Conservation (phyloP, 2,888 invertebrate genomes). For the Tipula lateralis region DNA sequence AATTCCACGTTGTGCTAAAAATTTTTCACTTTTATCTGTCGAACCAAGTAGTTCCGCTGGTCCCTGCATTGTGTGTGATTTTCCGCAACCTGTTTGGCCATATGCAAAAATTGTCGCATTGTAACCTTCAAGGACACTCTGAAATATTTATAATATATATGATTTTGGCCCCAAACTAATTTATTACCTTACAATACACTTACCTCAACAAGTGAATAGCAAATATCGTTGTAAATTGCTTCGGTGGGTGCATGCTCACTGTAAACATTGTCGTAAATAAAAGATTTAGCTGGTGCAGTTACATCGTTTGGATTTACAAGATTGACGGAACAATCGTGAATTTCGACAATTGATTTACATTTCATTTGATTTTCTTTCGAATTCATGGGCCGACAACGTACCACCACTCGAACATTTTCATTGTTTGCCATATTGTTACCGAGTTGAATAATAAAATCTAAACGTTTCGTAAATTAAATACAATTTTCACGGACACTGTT, state of each 20-base stretch:
- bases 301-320: slow-evolving; percentile 59
- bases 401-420: slow-evolving; percentile 38
- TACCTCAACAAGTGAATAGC: slow-evolving; percentile 75
- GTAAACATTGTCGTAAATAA: slow-evolving; percentile 83
- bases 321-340: slow-evolving; percentile 60
- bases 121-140: slow-evolving; percentile 82
- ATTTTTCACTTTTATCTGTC: slow-evolving; percentile 25
- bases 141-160: slow-evolving; percentile 33
- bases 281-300: slow-evolving; percentile 59
- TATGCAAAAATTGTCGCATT: slow-evolving; percentile 92
- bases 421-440: not conserved
- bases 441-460: not conserved
- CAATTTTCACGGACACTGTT: not conserved
- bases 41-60: slow-evolving; percentile 30
- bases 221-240: slow-evolving; percentile 80
- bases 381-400: slow-evolving; percentile 76
- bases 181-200: slow-evolving; percentile 35
- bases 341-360: slow-evolving; percentile 63
- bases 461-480: not conserved
- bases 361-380: slow-evolving; percentile 63
- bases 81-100: slow-evolving; percentile 89
- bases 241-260: slow-evolving; percentile 74
- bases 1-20: slow-evolving; percentile 51
- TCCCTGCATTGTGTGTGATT: slow-evolving; percentile 87
- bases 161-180: not conserved